Base-by-base conservation (phyloP, 2,888 invertebrate genomes). In the Stenurella melanura region DNA sequence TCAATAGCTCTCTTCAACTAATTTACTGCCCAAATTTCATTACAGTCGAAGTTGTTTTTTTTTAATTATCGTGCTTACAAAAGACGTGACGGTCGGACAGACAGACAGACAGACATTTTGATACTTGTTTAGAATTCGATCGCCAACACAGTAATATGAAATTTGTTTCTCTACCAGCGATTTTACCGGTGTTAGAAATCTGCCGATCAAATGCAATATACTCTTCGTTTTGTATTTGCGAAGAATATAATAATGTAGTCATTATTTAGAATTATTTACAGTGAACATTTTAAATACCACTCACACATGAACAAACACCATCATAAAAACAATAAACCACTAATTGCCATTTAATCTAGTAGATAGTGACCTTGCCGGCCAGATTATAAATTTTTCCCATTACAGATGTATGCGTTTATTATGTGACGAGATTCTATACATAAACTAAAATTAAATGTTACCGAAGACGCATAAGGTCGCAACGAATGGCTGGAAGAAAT, bases 391-490 rank as follows among this genome's bases (percentile, higher is more conserved):
- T 38, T 70, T 57, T 70, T 58, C 69, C 34, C 15, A 30, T 42
- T 19, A 18, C 30, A 34, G 30, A 34, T 70, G 34, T 6, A 60
- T 18, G 10, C n/a, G n/a, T 57, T 34, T 26, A 19, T 58, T 26
- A 70, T 42, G 17, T 12, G 60, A 58, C 10, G 19, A 57, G 15
- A 12, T 57, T 58, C 69, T 57, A 58, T 60, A 19, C 18, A 61
- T 3, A 11, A n/a, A 56, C 15, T 30, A 57, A 70, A 70, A 38
- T 38, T 21, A 70, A 70, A 70, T 70, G 70, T 70, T 70, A 60
- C 60, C 70, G 38, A 15, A 18, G 38, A 60, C 50, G 42, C 60
- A 50, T 60, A 70, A 70, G 70, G 70, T 70, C 70, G 69, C 26
- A 17, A 57, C 54, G 17, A 26, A 30, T 54, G 21, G 17, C 19